Evolutionary conservation across 2,888 invertebrate genomes (phyloP).

Genomic region (Didymodactylos carnosus): DNA sequence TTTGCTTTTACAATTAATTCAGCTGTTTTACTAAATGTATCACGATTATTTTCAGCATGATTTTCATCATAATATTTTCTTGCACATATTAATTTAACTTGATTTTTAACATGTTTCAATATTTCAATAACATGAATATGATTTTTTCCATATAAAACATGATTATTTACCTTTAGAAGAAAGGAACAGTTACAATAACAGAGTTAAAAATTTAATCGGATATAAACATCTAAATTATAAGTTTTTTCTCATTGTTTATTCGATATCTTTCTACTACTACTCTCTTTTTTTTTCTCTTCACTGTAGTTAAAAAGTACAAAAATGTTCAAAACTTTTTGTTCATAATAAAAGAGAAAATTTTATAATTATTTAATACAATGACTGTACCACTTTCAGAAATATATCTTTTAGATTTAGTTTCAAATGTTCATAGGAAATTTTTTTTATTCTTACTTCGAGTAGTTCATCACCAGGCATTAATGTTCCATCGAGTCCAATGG

Average conservation of each 20-base stretch:
- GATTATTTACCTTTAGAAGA: constrained; percentile 58
- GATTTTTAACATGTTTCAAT: constrained; percentile 66
- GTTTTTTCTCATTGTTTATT: too few relatives aligned
- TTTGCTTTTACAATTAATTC: background rate
- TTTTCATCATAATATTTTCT: constrained; percentile 27
- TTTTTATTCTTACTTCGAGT: constrained; percentile 40
- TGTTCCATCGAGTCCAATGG: constrained; percentile 72
- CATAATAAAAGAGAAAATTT: too few relatives aligned
- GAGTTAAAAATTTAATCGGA: too few relatives aligned
- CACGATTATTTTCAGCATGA: background rate
- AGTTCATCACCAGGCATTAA: constrained; percentile 84
- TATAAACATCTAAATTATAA: too few relatives aligned
- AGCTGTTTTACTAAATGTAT: background rate
- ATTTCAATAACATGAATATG: constrained; percentile 81
- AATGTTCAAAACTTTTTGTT: too few relatives aligned
- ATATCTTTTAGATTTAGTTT: too few relatives aligned
- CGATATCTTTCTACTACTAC: too few relatives aligned
- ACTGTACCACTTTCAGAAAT: too few relatives aligned
- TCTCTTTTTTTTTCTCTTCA: too few relatives aligned
- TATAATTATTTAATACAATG: too few relatives aligned
- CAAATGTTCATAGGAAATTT: too few relatives aligned
- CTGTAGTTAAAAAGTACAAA: too few relatives aligned
- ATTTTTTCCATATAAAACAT: constrained; percentile 67
- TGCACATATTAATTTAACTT: constrained; percentile 75
- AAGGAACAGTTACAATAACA: background rate